These are phyloP conservation scores for Ceraclea dissimilis DNA, from an alignment of 2,888 invertebrate species.

Conservation along the genomic window DNA sequence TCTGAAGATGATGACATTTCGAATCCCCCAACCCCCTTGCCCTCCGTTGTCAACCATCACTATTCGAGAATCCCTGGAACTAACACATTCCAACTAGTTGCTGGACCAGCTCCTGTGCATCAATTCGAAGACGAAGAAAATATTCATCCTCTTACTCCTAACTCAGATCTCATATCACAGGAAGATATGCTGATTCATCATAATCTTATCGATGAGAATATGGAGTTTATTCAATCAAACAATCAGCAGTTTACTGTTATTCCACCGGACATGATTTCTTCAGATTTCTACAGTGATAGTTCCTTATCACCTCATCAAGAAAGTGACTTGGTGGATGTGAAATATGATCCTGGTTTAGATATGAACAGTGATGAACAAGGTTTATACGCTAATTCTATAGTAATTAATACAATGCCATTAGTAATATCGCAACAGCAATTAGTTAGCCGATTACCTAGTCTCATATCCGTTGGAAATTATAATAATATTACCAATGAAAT, in stretches of 20 bases:
- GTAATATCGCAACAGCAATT: conserved; percentile 10
- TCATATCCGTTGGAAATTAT: not conserved
- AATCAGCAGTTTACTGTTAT: conserved; percentile 49
- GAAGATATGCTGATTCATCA: conserved; percentile 43
- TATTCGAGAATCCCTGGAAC: conserved; percentile 53
- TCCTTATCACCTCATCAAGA: conserved; percentile 39
- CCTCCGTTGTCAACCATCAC: conserved; percentile 47
- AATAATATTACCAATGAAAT: conserved; percentile 3
- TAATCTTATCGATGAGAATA: conserved; percentile 43
- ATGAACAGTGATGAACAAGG: conserved; percentile 30
- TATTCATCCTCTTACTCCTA: conserved; percentile 48
- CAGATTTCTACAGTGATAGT: conserved; percentile 36
- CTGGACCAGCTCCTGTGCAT: conserved; percentile 39
- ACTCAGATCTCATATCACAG: conserved; percentile 42
- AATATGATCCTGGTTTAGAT: conserved; percentile 38
- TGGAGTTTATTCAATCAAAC: conserved; percentile 45
- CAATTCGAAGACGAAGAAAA: conserved; percentile 58
- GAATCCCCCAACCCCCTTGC: conserved; percentile 37
- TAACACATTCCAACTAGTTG: conserved; percentile 57
- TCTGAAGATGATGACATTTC: conserved; percentile 37
- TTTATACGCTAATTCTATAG: conserved; percentile 12
- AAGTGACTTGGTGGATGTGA: conserved; percentile 37
- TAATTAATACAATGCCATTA: conserved; percentile 9
- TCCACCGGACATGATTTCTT: conserved; percentile 32
- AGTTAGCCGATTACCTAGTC: conserved; percentile 4